A percentile compares a stretch with the other conserved stretches of the same genome.
Evolutionary conservation across 2,888 invertebrate species (phyloP).

Genomic region (Cheilosia vulpina): DNA sequence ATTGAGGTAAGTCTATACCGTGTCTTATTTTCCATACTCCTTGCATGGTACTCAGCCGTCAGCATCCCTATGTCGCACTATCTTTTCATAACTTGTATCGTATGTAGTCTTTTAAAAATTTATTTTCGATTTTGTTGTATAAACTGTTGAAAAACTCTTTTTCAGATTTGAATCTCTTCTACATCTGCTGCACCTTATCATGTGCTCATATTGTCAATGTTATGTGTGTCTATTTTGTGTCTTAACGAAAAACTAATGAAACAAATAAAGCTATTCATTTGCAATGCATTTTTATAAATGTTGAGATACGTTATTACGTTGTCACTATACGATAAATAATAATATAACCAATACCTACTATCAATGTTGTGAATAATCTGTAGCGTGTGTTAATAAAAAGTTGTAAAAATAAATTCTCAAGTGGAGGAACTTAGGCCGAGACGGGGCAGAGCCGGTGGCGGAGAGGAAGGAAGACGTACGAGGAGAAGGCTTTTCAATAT

Average conservation of each 20-base stretch:
- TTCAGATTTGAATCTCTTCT: slow-evolving; percentile 72
- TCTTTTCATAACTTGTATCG: slow-evolving; percentile 8
- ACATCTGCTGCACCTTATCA: slow-evolving; percentile 67
- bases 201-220: slow-evolving; percentile 71
- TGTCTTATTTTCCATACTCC: neutral
- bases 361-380: slow-evolving; percentile 64
- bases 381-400: slow-evolving; percentile 55
- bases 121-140: slow-evolving; percentile 53
- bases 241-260: slow-evolving; percentile 36
- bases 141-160: slow-evolving; percentile 59
- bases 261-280: slow-evolving; percentile 17
- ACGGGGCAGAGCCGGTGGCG: slow-evolving; percentile 63
- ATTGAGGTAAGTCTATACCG: slow-evolving; percentile 8
- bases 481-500: slow-evolving; percentile 77
- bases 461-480: slow-evolving; percentile 61
- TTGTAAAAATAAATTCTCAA: slow-evolving; percentile 71
- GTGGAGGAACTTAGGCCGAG: slow-evolving; percentile 68
- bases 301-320: slow-evolving; percentile 45
- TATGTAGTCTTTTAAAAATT: slow-evolving; percentile 1
- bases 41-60: slow-evolving; percentile 45
- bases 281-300: slow-evolving; percentile 63
- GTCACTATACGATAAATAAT: slow-evolving; percentile 17
- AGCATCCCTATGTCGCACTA: slow-evolving; percentile 30
- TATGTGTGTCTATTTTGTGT: slow-evolving; percentile 69
- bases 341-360: slow-evolving; percentile 2